Evolutionary conservation across 1,140 invertebrate species (phyloP).

Genomic region (Ephestia elutella): DNA sequence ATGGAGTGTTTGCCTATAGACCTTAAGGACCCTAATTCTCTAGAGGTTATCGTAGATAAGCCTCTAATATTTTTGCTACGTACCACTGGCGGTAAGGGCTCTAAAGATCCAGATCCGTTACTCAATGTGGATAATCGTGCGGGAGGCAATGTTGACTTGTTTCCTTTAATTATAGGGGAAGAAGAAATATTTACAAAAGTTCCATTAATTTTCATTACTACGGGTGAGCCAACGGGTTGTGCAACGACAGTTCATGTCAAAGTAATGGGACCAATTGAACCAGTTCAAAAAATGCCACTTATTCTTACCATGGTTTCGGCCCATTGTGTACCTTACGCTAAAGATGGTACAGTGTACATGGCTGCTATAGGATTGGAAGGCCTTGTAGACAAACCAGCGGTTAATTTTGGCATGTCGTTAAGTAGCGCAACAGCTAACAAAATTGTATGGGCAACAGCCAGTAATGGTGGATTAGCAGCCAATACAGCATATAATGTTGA

Average conservation of each 20-base stretch:
- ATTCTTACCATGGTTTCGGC: conserved; percentile 53
- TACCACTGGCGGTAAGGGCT: conserved; percentile 30
- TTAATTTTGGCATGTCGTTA: conserved; percentile 54
- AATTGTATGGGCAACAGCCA: conserved; percentile 46
- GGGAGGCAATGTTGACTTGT: conserved; percentile 52
- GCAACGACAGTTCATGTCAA: conserved; percentile 28
- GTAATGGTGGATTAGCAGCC: conserved; percentile 38
- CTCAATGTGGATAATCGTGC: conserved; percentile 48
- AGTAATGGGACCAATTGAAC: conserved; percentile 19
- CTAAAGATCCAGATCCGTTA: conserved; percentile 56
- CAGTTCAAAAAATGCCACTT: conserved; percentile 33
- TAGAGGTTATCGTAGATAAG: conserved; percentile 32
- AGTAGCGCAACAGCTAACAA: conserved; percentile 37
- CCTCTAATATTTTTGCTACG: conserved; percentile 53
- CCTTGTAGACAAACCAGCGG: conserved; percentile 28
- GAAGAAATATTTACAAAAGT: conserved; percentile 36
- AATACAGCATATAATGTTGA: conserved; percentile 39
- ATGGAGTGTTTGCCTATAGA: conserved; percentile 36
- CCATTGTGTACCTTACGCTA: conserved; percentile 49
- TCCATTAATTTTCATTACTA: conserved; percentile 32
- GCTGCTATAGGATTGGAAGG: conserved; percentile 43
- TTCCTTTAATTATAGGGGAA: conserved; percentile 54
- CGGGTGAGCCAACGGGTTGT: conserved; percentile 34
- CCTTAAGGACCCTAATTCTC: conserved; percentile 34
- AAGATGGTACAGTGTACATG: conserved; percentile 51